A percentile compares a stretch with the other conserved stretches of the same genome.
Evolutionary conservation across 2,113 vertebrate genomes (phyloP).

Genomic region (Rostratula benghalensis): DNA sequence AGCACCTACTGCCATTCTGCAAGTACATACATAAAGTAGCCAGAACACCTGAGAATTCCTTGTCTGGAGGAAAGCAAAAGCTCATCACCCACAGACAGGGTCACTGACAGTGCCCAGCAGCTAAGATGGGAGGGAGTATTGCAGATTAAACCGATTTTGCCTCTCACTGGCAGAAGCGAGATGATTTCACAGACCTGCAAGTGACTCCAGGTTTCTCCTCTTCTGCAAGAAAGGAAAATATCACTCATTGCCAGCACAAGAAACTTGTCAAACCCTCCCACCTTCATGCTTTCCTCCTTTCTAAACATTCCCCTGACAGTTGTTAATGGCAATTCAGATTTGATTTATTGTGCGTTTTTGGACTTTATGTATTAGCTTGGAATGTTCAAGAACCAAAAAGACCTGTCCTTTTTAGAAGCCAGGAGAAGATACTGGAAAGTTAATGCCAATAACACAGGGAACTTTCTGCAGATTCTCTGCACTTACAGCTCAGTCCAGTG

Average conservation of each 20-base stretch:
- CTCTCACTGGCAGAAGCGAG: neutral
- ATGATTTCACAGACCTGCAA: neutral
- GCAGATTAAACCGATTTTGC: neutral
- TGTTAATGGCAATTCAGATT: neutral
- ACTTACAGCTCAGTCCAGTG: rapidly evolving
- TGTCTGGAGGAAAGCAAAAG: neutral
- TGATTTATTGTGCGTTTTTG: neutral
- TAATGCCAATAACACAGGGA: neutral
- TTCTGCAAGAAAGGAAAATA: neutral
- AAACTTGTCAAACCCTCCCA: neutral
- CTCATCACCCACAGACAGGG: neutral
- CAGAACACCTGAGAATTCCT: neutral
- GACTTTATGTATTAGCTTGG: neutral
- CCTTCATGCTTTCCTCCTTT: neutral
- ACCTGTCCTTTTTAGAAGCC: neutral
- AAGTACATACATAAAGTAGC: neutral
- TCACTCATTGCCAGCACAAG: rapidly evolving
- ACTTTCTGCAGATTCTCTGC: neutral
- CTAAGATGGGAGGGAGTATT: neutral
- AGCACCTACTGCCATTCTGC: neutral
- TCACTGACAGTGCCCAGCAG: neutral
- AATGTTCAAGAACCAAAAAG: neutral
- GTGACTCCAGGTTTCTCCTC: neutral
- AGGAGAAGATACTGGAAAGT: neutral
- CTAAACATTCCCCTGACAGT: rapidly evolving